Conservation (phyloP, 2,888 invertebrate species). For the Dascillus cervinus region DNA sequence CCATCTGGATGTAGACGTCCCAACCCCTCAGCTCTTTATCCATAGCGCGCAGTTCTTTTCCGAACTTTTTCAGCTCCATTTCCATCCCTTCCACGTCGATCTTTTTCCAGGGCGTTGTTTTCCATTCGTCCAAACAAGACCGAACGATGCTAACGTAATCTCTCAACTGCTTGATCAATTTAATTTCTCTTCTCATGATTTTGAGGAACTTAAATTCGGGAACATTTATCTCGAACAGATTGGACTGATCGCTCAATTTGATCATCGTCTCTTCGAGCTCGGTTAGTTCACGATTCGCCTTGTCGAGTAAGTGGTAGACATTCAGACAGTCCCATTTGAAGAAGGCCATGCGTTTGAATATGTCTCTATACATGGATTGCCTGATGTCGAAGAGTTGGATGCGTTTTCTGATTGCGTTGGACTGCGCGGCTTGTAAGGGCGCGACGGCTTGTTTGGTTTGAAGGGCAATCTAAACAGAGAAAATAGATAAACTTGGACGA, state of each 20-base stretch:
- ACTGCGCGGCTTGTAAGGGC: conserved; percentile 83
- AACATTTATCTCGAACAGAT: conserved; percentile 77
- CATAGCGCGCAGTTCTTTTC: conserved; percentile 71
- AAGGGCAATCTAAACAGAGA: conserved; percentile 50
- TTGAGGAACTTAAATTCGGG: conserved; percentile 76
- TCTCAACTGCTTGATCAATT: conserved; percentile 75
- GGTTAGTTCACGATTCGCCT: conserved; percentile 56
- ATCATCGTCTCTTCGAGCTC: conserved; percentile 62
- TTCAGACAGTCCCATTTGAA: conserved; percentile 58
- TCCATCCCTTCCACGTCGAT: conserved; percentile 94
- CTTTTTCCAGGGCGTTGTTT: conserved; percentile 86
- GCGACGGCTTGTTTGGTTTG: conserved; percentile 79
- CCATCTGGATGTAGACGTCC: conserved; percentile 75
- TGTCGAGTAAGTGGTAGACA: conserved; percentile 63
- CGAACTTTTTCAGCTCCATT: conserved; percentile 86
- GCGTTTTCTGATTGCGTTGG: conserved; percentile 76
- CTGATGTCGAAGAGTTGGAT: conserved; percentile 73
- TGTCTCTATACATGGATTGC: conserved; percentile 67
- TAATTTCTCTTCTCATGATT: conserved; percentile 68
- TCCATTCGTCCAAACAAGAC: conserved; percentile 85
- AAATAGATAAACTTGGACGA: no score
- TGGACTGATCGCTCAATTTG: conserved; percentile 63
- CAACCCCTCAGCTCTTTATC: conserved; percentile 72
- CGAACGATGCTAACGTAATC: conserved; percentile 78
- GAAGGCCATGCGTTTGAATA: conserved; percentile 55